Percentiles rank a stretch among this genome's conserved stretches.
These are phyloP conservation scores for Dinomys branickii DNA, from an alignment of 2,113 vertebrate species.

Conservation along the genomic window DNA sequence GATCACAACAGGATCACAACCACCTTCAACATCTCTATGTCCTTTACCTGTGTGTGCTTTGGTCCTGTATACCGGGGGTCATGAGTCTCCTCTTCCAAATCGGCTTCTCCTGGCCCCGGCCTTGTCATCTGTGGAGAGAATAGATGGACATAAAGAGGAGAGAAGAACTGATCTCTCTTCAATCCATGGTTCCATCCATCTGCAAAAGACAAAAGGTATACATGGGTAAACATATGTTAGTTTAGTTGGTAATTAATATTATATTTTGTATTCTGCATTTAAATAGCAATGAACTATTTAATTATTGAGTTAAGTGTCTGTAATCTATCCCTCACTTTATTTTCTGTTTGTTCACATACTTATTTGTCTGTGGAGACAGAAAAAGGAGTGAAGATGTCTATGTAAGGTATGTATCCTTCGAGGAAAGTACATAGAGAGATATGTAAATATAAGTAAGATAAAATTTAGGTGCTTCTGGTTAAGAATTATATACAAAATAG, in stretches of 20 bases:
- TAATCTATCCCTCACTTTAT: neutral
- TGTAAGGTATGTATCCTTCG: neutral
- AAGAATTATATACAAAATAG: neutral
- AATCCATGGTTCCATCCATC: neutral
- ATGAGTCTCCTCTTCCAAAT: neutral
- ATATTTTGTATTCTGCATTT: neutral
- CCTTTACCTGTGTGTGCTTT: accelerated
- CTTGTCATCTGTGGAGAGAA: neutral
- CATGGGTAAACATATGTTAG: neutral
- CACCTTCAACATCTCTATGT: accelerated
- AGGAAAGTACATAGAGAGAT: neutral
- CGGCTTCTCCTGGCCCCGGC: neutral
- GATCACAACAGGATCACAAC: neutral
- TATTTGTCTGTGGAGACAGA: neutral
- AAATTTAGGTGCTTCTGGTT: neutral
- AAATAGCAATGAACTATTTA: neutral
- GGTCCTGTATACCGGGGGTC: neutral
- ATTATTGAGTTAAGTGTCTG: neutral
- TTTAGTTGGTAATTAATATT: neutral
- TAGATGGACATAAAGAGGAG: neutral
- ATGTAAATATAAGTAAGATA: neutral
- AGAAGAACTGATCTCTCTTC: neutral
- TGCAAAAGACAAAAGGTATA: neutral
- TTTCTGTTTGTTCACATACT: neutral
- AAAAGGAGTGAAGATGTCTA: neutral